Conservation (phyloP, 2,888 invertebrate species). For the Idaea straminata region DNA sequence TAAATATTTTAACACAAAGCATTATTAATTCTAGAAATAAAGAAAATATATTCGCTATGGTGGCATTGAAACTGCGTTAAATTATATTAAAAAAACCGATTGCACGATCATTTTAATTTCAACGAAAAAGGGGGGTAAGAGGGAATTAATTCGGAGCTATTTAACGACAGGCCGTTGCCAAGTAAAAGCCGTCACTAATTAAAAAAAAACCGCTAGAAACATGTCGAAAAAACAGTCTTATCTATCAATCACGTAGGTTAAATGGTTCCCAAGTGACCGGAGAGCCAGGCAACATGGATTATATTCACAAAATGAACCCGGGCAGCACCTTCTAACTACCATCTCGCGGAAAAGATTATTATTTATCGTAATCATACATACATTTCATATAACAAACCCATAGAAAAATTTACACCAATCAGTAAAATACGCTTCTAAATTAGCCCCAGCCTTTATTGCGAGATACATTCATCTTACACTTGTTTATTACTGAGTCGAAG, state of each 20-base stretch:
- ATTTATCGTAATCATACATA: conserved; percentile 36
- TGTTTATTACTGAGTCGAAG: too few relatives aligned
- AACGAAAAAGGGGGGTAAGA: background rate
- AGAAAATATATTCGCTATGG: conserved; percentile 63
- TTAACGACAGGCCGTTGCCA: too few relatives aligned
- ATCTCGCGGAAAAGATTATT: conserved; percentile 20
- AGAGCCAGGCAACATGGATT: too few relatives aligned
- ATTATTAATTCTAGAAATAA: conserved; percentile 61
- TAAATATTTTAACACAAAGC: conserved; percentile 74
- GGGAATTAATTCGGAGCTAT: too few relatives aligned
- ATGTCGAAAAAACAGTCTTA: too few relatives aligned
- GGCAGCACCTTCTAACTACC: conserved; percentile 21
- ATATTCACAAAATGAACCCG: background rate
- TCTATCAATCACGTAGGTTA: too few relatives aligned
- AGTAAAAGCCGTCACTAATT: too few relatives aligned
- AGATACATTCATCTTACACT: background rate
- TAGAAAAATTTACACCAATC: conserved; percentile 78
- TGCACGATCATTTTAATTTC: conserved; percentile 17
- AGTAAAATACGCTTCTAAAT: conserved; percentile 64
- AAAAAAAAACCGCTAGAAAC: too few relatives aligned
- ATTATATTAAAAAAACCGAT: conserved; percentile 32
- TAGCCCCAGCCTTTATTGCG: conserved; percentile 66
- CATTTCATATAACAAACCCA: conserved; percentile 69
- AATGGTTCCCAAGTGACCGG: too few relatives aligned
- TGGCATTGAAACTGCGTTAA: conserved; percentile 44